Conservation (phyloP, 2,797 vertebrate genomes). For the Avahi laniger region DNA sequence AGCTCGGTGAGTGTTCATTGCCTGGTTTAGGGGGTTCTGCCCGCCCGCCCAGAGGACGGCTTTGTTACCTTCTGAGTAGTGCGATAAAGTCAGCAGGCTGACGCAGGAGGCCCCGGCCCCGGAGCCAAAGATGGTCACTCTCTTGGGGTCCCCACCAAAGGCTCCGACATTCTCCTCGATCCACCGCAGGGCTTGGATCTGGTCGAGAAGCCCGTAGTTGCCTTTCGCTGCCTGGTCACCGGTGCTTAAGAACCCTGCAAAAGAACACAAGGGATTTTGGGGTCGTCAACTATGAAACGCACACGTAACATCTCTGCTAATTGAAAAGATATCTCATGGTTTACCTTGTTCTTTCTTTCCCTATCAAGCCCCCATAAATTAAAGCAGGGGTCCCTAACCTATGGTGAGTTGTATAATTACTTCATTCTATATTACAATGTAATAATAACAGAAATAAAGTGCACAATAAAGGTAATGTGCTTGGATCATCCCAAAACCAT, state of each 20-base stretch:
- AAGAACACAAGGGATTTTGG: neutral
- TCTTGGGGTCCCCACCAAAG: slow-evolving; percentile 96
- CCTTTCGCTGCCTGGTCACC: slow-evolving; percentile 98
- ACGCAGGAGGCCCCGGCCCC: slow-evolving; percentile 97
- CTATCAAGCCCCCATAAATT: rapidly evolving
- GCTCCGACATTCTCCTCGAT: slow-evolving; percentile 97
- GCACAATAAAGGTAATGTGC: too few relatives aligned
- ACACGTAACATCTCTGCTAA: rapidly evolving
- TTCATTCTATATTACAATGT: too few relatives aligned
- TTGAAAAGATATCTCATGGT: rapidly evolving
- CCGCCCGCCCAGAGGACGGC: rapidly evolving
- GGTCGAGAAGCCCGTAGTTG: slow-evolving; percentile 97
- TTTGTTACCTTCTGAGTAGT: slow-evolving; percentile 95
- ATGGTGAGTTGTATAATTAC: too few relatives aligned
- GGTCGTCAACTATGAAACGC: rapidly evolving
- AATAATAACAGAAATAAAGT: too few relatives aligned
- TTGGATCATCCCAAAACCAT: too few relatives aligned
- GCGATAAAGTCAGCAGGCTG: slow-evolving; percentile 96
- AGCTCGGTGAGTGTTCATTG: rapidly evolving
- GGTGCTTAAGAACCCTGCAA: slow-evolving; percentile 95
- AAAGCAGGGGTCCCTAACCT: too few relatives aligned
- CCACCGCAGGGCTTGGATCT: slow-evolving; percentile 98
- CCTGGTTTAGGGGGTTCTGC: rapidly evolving
- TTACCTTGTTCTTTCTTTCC: rapidly evolving
- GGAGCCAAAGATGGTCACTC: slow-evolving; percentile 97